Conservation (phyloP, 2,888 invertebrate species). For the Molorchus minor region DNA sequence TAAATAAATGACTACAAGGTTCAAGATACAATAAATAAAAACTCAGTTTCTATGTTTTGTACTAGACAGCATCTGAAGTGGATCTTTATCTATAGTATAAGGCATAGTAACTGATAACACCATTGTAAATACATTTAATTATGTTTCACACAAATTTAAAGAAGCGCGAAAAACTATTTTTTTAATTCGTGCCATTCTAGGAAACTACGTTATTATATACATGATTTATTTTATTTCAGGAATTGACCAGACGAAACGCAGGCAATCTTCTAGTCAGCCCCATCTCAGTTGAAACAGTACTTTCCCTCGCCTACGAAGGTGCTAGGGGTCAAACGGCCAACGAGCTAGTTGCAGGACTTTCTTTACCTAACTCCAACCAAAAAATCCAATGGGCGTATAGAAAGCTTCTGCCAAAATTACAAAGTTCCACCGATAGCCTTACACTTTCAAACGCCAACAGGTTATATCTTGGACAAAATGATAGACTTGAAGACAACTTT, state of each 20-base stretch:
- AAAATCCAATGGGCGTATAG: conserved; percentile 31
- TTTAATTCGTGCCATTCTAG: too few species aligned
- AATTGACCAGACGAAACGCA: conserved; percentile 27
- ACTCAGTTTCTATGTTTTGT: too few species aligned
- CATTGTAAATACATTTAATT: too few species aligned
- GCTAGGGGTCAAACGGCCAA: conserved; percentile 51
- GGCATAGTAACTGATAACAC: too few species aligned
- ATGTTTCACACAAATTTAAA: too few species aligned
- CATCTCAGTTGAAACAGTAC: conserved; percentile 51
- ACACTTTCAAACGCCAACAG: conserved; percentile 60
- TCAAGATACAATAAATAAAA: too few species aligned
- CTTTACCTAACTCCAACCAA: conserved; percentile 39
- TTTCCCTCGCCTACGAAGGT: conserved; percentile 52
- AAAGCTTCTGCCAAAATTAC: conserved; percentile 37
- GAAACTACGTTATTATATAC: too few species aligned
- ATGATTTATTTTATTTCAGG: conserved; percentile 25
- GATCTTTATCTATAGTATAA: too few species aligned
- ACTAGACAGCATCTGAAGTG: too few species aligned
- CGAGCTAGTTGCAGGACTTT: conserved; percentile 44
- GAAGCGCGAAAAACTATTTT: too few species aligned
- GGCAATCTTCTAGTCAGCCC: conserved; percentile 54
- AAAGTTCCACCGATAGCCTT: conserved; percentile 35
- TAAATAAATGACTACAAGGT: too few species aligned
- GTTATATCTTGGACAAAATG: conserved; percentile 69
- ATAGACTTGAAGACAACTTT: conserved; percentile 66